These are phyloP conservation scores for Napeogenes sylphis DNA, from an alignment of 2,888 invertebrate genomes.

Conservation along the genomic window DNA sequence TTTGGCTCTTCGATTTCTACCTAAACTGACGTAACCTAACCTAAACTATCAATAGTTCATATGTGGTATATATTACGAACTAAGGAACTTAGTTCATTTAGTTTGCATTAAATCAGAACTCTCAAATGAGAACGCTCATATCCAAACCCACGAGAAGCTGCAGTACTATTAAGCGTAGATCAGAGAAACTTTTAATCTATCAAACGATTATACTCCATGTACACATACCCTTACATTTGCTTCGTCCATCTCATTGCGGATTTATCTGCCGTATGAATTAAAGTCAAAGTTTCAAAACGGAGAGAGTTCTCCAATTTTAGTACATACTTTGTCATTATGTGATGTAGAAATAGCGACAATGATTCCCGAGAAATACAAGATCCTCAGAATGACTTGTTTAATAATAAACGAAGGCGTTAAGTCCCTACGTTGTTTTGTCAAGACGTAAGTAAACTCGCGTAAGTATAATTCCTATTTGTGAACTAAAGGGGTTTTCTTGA, in stretches of 20 bases:
- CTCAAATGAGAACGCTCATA: too few relatives aligned
- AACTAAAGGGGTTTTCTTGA: neutral
- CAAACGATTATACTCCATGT: neutral
- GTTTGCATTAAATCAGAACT: too few relatives aligned
- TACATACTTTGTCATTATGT: slow-evolving; percentile 49
- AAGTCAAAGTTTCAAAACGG: slow-evolving; percentile 48
- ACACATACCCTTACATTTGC: slow-evolving; percentile 12
- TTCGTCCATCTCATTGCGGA: slow-evolving; percentile 34
- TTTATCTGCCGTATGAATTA: slow-evolving; percentile 59
- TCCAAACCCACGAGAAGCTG: too few relatives aligned
- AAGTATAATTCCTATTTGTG: neutral
- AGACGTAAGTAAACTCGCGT: neutral
- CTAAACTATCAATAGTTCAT: too few relatives aligned
- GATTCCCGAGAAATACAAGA: slow-evolving; percentile 46
- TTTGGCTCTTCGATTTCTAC: too few relatives aligned
- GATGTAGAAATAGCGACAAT: slow-evolving; percentile 37
- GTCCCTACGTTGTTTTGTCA: neutral
- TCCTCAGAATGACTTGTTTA: slow-evolving; percentile 33
- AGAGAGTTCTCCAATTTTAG: slow-evolving; percentile 50
- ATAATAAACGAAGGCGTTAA: slow-evolving; percentile 22
- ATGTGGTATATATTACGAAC: too few relatives aligned
- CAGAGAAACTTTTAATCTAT: too few relatives aligned
- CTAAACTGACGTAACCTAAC: too few relatives aligned
- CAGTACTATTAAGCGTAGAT: too few relatives aligned
- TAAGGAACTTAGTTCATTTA: too few relatives aligned